Evolutionary conservation across 2,888 invertebrate species (phyloP).

Genomic region (Perithous albicinctus): DNA sequence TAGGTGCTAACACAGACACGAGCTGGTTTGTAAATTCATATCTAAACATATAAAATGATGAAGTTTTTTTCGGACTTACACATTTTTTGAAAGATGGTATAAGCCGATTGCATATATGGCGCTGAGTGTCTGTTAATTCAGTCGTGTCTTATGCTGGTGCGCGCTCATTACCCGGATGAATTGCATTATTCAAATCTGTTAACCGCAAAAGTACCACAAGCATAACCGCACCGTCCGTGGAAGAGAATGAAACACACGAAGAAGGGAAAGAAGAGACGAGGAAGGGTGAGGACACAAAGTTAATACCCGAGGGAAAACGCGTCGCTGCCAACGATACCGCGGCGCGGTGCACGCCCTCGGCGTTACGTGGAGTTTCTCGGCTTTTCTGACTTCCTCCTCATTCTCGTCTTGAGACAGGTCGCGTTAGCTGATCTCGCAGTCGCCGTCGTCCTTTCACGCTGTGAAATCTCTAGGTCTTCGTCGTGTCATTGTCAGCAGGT

Average conservation of each 20-base stretch:
- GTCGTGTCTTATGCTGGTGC: slow-evolving; percentile 51
- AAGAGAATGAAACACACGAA: slow-evolving; percentile 44
- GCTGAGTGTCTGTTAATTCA: slow-evolving; percentile 36
- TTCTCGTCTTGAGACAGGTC: slow-evolving; percentile 32
- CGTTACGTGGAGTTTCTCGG: slow-evolving; percentile 20
- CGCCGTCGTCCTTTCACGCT: neutral
- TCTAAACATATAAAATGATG: neutral
- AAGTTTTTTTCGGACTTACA: neutral
- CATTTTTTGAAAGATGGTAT: neutral
- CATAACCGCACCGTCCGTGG: slow-evolving; percentile 50
- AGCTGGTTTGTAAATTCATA: neutral
- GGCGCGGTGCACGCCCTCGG: slow-evolving; percentile 22
- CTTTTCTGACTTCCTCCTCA: slow-evolving; percentile 7
- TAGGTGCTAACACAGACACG: no score
- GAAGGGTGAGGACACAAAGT: slow-evolving; percentile 18
- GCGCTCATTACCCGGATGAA: slow-evolving; percentile 70
- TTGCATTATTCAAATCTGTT: slow-evolving; percentile 73
- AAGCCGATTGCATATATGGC: neutral
- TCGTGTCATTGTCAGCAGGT: slow-evolving; percentile 22
- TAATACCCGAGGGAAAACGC: slow-evolving; percentile 55
- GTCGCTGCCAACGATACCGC: slow-evolving; percentile 44
- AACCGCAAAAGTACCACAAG: slow-evolving; percentile 61
- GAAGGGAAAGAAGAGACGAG: slow-evolving; percentile 14
- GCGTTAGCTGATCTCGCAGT: slow-evolving; percentile 3
- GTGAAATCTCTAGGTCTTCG: slow-evolving; percentile 14